Conservation (phyloP, 1,140 invertebrate species). For the Gonatopus flavifemur region DNA sequence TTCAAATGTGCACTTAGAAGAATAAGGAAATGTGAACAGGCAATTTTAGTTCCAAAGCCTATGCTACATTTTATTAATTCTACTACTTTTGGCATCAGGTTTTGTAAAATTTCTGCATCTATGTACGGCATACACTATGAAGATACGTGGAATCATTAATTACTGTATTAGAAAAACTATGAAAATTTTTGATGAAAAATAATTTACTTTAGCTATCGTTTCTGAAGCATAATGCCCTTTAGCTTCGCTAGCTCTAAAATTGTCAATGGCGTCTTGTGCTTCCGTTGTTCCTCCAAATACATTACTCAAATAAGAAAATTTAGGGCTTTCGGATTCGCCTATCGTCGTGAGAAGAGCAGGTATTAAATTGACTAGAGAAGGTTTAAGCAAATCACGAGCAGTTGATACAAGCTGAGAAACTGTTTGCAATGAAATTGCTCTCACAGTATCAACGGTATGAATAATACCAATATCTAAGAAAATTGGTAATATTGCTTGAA, state of each 20-base stretch:
- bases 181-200: neutral
- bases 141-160: conserved; percentile 18
- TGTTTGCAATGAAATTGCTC: conserved; percentile 78
- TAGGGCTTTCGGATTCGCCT: conserved; percentile 79
- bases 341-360: conserved; percentile 82
- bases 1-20: conserved; percentile 64
- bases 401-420: conserved; percentile 81
- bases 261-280: conserved; percentile 74
- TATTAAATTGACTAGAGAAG: conserved; percentile 78
- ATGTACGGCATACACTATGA: conserved; percentile 81
- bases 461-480: conserved; percentile 78
- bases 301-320: conserved; percentile 78
- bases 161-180: neutral
- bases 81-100: conserved; percentile 77
- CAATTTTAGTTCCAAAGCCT: conserved; percentile 82
- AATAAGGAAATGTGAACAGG: conserved; percentile 81
- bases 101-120: conserved; percentile 72
- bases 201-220: conserved; percentile 65
- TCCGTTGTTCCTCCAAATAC: conserved; percentile 67
- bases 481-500: conserved; percentile 77
- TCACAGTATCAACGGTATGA: conserved; percentile 77
- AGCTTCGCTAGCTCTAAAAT: conserved; percentile 72
- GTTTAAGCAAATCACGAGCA: conserved; percentile 75
- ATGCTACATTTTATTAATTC: conserved; percentile 81
- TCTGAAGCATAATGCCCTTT: conserved; percentile 86